Percentiles rank a stretch among this genome's conserved stretches.
Conservation (phyloP, 2,113 vertebrate species). For the Chaetodon trifascialis region DNA sequence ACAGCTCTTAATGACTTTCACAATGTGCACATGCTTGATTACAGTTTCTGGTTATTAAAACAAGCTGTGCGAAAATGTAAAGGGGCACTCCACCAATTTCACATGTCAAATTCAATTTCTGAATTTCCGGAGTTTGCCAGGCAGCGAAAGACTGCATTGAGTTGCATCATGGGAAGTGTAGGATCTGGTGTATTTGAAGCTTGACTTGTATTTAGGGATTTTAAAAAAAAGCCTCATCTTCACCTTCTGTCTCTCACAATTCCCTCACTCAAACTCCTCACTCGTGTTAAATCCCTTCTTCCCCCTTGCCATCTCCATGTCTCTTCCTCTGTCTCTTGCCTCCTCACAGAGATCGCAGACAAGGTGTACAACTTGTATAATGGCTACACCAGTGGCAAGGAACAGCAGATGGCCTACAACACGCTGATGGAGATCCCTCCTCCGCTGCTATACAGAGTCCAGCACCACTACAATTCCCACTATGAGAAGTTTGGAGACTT, state of each 20-base stretch:
- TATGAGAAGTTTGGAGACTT: constrained; percentile 99
- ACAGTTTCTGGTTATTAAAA: constrained; percentile 4
- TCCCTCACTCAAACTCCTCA: neutral
- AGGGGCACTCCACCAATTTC: constrained; percentile 13
- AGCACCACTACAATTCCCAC: constrained; percentile 98
- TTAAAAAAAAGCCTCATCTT: neutral
- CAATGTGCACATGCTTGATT: neutral
- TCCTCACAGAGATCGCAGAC: constrained; percentile 92
- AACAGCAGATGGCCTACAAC: constrained; percentile 98
- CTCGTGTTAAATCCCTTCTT: neutral
- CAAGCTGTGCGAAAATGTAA: constrained; percentile 3
- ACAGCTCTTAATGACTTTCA: neutral
- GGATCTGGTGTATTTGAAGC: neutral
- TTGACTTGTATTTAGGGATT: neutral
- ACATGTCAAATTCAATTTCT: constrained; percentile 8
- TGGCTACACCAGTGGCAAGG: constrained; percentile 99
- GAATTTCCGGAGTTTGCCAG: neutral
- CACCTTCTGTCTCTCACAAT: no score
- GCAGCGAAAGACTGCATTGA: neutral
- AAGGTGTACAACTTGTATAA: constrained; percentile 99
- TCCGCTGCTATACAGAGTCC: constrained; percentile 93
- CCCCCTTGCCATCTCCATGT: neutral
- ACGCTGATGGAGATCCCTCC: constrained; percentile 95
- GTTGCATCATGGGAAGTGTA: constrained; percentile 4
- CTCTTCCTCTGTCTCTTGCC: constrained; percentile 10